These are phyloP conservation scores for Anableps anableps DNA, from an alignment of 2,797 vertebrate species.

Conservation along the genomic window DNA sequence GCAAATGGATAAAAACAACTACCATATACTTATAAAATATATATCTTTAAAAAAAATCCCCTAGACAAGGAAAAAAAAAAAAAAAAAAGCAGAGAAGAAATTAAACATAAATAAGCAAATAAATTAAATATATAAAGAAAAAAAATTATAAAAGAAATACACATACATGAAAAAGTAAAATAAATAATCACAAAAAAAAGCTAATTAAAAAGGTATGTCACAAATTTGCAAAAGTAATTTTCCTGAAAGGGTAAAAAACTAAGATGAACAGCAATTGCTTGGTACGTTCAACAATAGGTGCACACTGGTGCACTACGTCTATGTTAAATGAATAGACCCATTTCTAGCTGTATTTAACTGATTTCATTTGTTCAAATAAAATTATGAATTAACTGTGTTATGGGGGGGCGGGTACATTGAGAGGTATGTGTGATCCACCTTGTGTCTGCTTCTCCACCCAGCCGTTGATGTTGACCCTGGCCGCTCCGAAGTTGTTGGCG, in stretches of 20 bases:
- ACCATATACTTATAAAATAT: no score
- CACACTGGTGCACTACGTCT: no score
- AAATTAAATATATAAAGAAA: no score
- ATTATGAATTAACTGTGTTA: neutral
- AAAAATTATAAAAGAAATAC: neutral
- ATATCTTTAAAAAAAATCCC: no score
- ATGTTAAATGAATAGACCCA: neutral
- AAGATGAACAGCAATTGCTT: neutral
- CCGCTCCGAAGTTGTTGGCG: constrained; percentile 60
- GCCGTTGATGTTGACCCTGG: constrained; percentile 85
- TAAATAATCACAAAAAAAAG: no score
- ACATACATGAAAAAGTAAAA: neutral
- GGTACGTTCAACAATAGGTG: no score
- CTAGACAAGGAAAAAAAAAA: no score
- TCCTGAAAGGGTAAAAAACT: neutral
- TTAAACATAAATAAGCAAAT: no score
- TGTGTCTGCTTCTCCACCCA: constrained; percentile 89
- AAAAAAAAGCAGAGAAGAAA: no score
- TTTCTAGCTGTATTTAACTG: neutral
- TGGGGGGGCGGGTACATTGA: neutral
- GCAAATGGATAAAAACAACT: neutral
- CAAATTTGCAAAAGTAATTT: neutral
- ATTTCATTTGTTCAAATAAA: neutral
- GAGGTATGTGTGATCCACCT: constrained; percentile 69
- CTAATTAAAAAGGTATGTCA: neutral